Base-by-base conservation (phyloP, 1,140 invertebrate species). In the Chironomus tepperi region DNA sequence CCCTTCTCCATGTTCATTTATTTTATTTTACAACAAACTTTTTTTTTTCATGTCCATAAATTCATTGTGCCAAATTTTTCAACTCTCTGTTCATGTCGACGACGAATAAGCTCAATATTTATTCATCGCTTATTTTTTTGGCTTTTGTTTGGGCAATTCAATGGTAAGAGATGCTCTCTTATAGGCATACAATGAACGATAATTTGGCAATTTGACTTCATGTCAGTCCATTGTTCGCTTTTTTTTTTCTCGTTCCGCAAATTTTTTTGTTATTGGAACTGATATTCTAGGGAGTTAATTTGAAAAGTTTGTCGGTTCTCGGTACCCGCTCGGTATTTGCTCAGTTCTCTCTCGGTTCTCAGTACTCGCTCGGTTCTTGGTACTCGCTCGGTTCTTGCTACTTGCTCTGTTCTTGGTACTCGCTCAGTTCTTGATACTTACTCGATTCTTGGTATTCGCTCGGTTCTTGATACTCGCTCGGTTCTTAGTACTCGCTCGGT, bases 161-260 rank as follows among this genome's bases (percentile, higher is more conserved):
- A 19, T 12, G 9, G 47, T 12, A n/a, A 57, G n/a, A 57, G 47
- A 12, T 57, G 10, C 47, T 67, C 64, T 67, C 16, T 67, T 67
- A 3, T 67, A 67, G 64, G 64, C 64, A 67, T 47, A 47, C 64
- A 67, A 67, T 67, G 43, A 67, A 67, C 18, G 64, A 67, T 67
- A 67, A 67, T 67, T 67, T 67, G n/a, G 64, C 64, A 67, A 67
- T 67, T 67, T 67, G 64, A 67, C 16, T 67, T 19, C 15, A 67
- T 16, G 64, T 67, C 64, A 47, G 43, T 15, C 43, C 15, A 47
- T 47, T 47, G 43, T 47, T 47, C 7, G 8, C 2, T 7, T 7
- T 47, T n/a, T n/a, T n/a, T 47, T 47, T 47, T 47, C 15, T 47
- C 8, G 24, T 34, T 34, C 24, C 24, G 24, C 5, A 34, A 34